phyloP scores from a whole-genome alignment of 2,113 vertebrate genomes.

The Clinocottus analis region DNA sequence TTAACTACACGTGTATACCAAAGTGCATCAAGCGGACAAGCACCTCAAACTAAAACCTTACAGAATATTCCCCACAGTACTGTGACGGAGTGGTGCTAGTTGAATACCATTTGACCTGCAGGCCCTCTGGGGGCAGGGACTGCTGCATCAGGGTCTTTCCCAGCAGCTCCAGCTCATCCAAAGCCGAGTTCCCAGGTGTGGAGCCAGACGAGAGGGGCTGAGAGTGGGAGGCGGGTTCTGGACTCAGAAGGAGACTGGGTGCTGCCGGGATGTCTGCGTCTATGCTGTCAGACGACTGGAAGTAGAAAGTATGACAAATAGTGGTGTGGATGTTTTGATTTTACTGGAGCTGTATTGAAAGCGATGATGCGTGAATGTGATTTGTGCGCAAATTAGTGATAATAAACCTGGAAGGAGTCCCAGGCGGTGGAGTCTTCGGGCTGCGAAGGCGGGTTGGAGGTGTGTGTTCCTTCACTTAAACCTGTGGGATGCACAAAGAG shows the following conservation, averaged over 20 bases:
- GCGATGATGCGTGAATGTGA: background rate
- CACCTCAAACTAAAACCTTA: background rate
- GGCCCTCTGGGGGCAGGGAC: slow-evolving; percentile 92
- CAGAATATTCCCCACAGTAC: background rate
- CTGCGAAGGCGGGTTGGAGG: slow-evolving; percentile 79
- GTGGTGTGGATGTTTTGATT: background rate
- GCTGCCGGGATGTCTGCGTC: slow-evolving; percentile 79
- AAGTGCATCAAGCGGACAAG: background rate
- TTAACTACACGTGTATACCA: background rate
- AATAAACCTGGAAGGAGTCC: slow-evolving; percentile 94
- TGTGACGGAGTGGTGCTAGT: background rate
- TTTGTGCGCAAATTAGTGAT: background rate
- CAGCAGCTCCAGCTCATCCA: slow-evolving; percentile 94
- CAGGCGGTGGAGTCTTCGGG: slow-evolving; percentile 87
- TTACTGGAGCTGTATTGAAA: background rate
- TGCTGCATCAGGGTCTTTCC: slow-evolving; percentile 96
- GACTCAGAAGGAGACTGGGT: slow-evolving; percentile 79
- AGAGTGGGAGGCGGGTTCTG: slow-evolving; percentile 66
- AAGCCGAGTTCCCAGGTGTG: slow-evolving; percentile 81
- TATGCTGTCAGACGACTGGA: slow-evolving; percentile 90
- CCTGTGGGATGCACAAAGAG: slow-evolving; percentile 77
- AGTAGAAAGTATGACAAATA: background rate
- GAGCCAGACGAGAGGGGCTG: slow-evolving; percentile 57
- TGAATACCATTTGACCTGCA: slow-evolving; percentile 95
- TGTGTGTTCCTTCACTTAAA: slow-evolving; percentile 88